Percentiles rank a stretch among this genome's conserved stretches.
Evolutionary conservation across 2,888 invertebrate species (phyloP).

Genomic region (Apodemia zela): DNA sequence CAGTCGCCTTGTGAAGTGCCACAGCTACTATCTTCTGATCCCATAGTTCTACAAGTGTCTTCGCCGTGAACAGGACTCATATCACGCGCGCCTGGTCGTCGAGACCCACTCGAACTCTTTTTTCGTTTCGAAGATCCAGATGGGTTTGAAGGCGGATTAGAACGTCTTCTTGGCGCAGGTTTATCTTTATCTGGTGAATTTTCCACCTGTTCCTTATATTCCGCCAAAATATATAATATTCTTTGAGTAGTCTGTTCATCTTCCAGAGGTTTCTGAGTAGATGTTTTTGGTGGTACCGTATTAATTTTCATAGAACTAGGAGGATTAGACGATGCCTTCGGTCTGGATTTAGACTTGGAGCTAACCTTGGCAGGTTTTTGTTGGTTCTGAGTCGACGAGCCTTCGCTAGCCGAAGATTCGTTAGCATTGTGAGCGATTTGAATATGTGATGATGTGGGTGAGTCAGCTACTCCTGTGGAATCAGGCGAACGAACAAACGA

Average conservation of each 20-base stretch:
- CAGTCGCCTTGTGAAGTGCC: slow-evolving; percentile 82
- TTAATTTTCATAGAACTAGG: slow-evolving; percentile 83
- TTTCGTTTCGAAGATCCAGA: slow-evolving; percentile 85
- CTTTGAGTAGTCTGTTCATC: slow-evolving; percentile 90
- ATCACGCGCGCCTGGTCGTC: slow-evolving; percentile 77
- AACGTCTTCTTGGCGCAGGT: slow-evolving; percentile 87
- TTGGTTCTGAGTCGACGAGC: slow-evolving; percentile 37
- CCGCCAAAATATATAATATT: slow-evolving; percentile 88
- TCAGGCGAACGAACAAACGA: slow-evolving; percentile 64
- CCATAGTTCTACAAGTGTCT: slow-evolving; percentile 85
- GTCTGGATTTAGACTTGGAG: slow-evolving; percentile 74
- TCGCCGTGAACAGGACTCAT: slow-evolving; percentile 82
- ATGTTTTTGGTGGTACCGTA: slow-evolving; percentile 79
- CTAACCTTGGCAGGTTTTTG: slow-evolving; percentile 53
- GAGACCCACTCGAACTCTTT: slow-evolving; percentile 82
- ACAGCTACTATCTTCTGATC: slow-evolving; percentile 88
- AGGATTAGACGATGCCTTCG: slow-evolving; percentile 75
- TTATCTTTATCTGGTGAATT: slow-evolving; percentile 92
- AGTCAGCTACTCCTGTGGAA: slow-evolving; percentile 58
- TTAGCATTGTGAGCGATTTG: slow-evolving; percentile 56
- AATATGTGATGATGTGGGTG: slow-evolving; percentile 54
- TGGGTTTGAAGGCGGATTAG: slow-evolving; percentile 87
- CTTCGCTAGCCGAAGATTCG: slow-evolving; percentile 46
- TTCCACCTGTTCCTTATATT: slow-evolving; percentile 89
- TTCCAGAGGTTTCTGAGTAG: slow-evolving; percentile 86